Evolutionary conservation across 2,888 invertebrate genomes (phyloP).

Genomic region (Rhodophaea formosa): DNA sequence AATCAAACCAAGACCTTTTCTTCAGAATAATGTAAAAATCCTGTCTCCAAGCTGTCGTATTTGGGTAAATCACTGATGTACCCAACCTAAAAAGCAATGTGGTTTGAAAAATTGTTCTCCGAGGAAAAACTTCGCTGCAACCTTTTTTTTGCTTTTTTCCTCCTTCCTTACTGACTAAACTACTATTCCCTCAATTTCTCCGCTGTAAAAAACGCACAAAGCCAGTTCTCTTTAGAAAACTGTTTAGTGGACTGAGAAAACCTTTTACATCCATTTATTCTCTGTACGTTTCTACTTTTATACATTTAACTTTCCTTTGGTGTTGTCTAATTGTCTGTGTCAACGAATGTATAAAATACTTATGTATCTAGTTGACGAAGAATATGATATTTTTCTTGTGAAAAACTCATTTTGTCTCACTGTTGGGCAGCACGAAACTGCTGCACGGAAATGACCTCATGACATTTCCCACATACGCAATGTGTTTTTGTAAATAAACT

Average conservation of each 20-base stretch:
- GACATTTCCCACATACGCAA: too few species aligned
- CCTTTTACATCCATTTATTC: slow-evolving; percentile 5
- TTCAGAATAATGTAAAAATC: slow-evolving; percentile 31
- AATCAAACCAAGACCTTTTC: slow-evolving; percentile 21
- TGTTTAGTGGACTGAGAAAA: slow-evolving; percentile 18
- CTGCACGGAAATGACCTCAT: too few species aligned
- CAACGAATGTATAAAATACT: too few species aligned
- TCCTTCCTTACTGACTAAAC: slow-evolving; percentile 48
- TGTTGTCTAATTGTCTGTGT: too few species aligned
- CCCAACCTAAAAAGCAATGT: slow-evolving; percentile 57
- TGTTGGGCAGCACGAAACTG: too few species aligned
- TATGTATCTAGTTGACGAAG: too few species aligned
- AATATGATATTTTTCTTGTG: too few species aligned
- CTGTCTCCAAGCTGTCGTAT: slow-evolving; percentile 37
- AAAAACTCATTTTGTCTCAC: too few species aligned
- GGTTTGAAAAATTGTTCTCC: slow-evolving; percentile 70
- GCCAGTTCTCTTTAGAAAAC: slow-evolving; percentile 20
- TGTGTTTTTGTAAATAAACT: too few species aligned
- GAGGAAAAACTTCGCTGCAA: slow-evolving; percentile 51
- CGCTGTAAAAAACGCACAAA: slow-evolving; percentile 23
- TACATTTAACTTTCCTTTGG: too few species aligned
- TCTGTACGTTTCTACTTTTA: not conserved
- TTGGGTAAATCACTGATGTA: slow-evolving; percentile 58
- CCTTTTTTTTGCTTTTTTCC: slow-evolving; percentile 52
- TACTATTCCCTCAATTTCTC: slow-evolving; percentile 59